phyloP scores from a whole-genome alignment of 2,113 vertebrate species.

The Oncorhynchus masou region DNA sequence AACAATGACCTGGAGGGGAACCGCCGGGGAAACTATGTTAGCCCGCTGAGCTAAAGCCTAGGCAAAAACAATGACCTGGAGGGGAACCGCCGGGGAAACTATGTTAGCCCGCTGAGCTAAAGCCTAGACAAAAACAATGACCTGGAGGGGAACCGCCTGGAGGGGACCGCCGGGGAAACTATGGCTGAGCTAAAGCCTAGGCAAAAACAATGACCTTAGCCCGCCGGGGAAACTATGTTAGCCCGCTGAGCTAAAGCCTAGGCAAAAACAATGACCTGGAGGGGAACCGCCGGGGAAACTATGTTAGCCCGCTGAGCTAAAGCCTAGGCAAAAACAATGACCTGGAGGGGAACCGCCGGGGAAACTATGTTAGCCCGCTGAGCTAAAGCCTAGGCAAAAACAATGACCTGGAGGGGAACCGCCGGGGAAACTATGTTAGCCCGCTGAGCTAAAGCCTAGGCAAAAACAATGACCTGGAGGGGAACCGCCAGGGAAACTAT shows the following conservation, averaged over 20 bases:
- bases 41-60: too few species aligned
- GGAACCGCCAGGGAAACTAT: neutral
- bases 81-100: neutral
- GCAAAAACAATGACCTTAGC: slow-evolving; percentile 65
- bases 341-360: slow-evolving; percentile 56
- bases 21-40: neutral
- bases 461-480: neutral
- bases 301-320: too few species aligned
- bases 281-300: neutral
- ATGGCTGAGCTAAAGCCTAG: too few species aligned
- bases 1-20: neutral
- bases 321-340: slow-evolving; percentile 39
- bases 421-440: neutral
- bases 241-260: too few species aligned
- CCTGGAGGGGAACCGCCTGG: slow-evolving; percentile 60
- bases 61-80: slow-evolving; percentile 66
- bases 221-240: neutral
- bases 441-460: too few species aligned
- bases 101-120: too few species aligned
- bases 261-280: slow-evolving; percentile 66
- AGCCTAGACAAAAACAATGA: slow-evolving; percentile 38
- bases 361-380: too few species aligned
- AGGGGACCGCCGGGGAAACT: neutral
- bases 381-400: too few species aligned
- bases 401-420: slow-evolving; percentile 67